Base-by-base conservation (phyloP, 2,888 invertebrate genomes). In the Pecten maximus region DNA sequence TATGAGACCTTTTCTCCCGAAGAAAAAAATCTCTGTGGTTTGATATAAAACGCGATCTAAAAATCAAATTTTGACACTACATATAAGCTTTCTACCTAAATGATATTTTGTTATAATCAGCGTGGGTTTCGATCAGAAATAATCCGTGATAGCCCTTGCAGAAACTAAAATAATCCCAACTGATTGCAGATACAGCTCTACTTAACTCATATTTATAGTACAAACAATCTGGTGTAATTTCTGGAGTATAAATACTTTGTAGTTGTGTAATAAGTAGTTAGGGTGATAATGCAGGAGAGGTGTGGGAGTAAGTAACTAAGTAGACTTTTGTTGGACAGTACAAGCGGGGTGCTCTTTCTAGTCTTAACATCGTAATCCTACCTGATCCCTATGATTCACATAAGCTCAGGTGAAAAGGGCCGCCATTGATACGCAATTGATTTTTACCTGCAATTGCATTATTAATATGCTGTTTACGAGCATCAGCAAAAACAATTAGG, bases 381-480 rank as follows among this genome's bases (percentile, higher is more conserved):
- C 12, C 35, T 74, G 74, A 74, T 74, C 74, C 74, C 28, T 74
- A 74, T 28, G 74, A 74, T 74, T 74, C 74, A 74, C 74, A 35
- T 74, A 23, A 35, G 28, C 74, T 28, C 74, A 74, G 74, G 74
- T 74, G 16, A 74, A 74, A 74, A 74, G 50, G 12, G 35, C 74
- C 74, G 74, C 35, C 35, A 74, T 35, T 74, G 74, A 74, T 74
- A 74, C 0, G 12, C 35, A 12, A 10, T 28, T 74, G 28, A 23
- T 16, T 74, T 74, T 35, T 35, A 74, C 74, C 74, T 74, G 74
- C 1, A 6, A 35, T 35, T 74, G 74, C 74, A 74, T 74, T 3
- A n/a, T 74, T 6, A 74, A 74, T 35, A 35, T 28, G 12, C 10
- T 0, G 35, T 35, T 74, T 28, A 1, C 2, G 74, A 35, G 74